Evolutionary conservation across 2,888 invertebrate species (phyloP).

Genomic region (Drosophila kokeensis): DNA sequence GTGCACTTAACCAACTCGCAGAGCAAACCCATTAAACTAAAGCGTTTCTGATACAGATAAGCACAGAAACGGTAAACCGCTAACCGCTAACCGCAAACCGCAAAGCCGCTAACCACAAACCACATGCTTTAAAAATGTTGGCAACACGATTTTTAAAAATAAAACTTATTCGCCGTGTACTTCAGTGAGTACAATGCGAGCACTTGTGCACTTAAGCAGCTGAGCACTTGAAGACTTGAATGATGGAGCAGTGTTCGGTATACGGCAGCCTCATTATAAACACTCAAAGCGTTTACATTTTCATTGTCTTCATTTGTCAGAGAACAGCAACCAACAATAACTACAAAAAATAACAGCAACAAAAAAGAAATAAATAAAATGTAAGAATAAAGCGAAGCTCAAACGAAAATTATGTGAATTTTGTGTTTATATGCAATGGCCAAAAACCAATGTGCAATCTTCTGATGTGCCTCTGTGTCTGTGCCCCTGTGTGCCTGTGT

Average conservation of each 20-base stretch:
- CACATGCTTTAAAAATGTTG: slow-evolving; percentile 8
- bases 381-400: slow-evolving; percentile 22
- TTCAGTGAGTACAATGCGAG: not conserved
- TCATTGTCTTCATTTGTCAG: slow-evolving; percentile 50
- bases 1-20: not conserved
- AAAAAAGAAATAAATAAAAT: slow-evolving; percentile 15
- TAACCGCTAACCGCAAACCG: slow-evolving; percentile 6
- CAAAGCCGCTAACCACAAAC: not conserved
- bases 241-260: slow-evolving; percentile 14
- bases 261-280: slow-evolving; percentile 47
- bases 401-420: slow-evolving; percentile 55
- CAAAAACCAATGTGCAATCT: slow-evolving; percentile 71
- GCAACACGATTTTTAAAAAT: slow-evolving; percentile 8
- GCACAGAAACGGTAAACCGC: not conserved
- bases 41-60: not conserved
- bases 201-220: slow-evolving; percentile 5
- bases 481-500: not conserved
- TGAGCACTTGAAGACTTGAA: slow-evolving; percentile 1
- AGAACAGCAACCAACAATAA: not conserved
- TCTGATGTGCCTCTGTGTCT: slow-evolving; percentile 16
- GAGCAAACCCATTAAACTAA: not conserved
- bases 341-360: not conserved
- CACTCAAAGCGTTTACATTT: slow-evolving; percentile 55
- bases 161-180: slow-evolving; percentile 44
- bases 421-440: slow-evolving; percentile 62